Evolutionary conservation across 35 echinoderm and acorn worm genomes (phyloP).

Genomic region (Patiria miniata): DNA sequence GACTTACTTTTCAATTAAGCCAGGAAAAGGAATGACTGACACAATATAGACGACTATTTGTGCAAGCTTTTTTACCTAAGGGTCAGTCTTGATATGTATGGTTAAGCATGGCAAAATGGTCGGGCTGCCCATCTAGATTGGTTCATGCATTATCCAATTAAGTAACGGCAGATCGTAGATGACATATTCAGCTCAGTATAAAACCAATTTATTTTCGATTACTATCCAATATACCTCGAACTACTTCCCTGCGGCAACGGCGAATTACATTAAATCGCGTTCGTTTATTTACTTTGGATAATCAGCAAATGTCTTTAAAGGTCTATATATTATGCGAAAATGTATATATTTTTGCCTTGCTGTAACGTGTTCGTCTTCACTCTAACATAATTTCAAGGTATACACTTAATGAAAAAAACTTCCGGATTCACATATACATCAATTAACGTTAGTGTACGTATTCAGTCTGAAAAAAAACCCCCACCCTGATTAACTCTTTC

Average conservation of each 20-base stretch:
- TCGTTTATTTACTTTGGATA: conserved; percentile 4
- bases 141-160: conserved; percentile 17
- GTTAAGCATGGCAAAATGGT: not conserved
- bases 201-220: conserved; percentile 21
- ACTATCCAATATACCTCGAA: not conserved
- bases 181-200: conserved; percentile 3
- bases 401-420: no score
- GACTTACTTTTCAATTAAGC: conserved; percentile 7
- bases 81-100: not conserved
- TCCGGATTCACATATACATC: no score
- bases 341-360: no score
- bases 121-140: not conserved
- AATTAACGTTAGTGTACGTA: no score
- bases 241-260: not conserved
- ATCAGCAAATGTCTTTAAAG: no score
- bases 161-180: not conserved
- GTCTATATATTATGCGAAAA: no score
- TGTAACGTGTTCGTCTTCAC: no score
- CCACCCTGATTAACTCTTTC: no score
- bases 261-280: conserved; percentile 12
- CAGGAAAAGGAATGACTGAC: conserved; percentile 3
- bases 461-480: no score
- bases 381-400: no score
- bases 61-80: conserved; percentile 6
- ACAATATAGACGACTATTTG: conserved; percentile 12